Base-by-base conservation (phyloP, 1,140 invertebrate species). In the silkworm (Bombyx mori) region DNA sequence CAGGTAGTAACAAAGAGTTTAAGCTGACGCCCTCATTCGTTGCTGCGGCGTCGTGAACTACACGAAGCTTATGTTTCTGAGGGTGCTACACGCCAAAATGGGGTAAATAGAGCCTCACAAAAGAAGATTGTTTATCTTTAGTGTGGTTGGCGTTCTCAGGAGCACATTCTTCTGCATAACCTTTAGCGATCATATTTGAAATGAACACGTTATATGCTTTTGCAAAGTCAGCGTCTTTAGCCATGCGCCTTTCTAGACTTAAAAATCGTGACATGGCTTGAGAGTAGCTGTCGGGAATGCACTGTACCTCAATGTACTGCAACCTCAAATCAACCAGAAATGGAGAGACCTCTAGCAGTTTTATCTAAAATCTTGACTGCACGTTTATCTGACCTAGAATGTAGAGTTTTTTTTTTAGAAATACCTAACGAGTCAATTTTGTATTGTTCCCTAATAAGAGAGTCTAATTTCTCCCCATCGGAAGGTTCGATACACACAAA, bases 151-250 rank as follows among this genome's bases (percentile, higher is more conserved):
- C 12, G 12, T 18, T 18, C 12, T 8, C 55, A 46, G 57, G 55
- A 60, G 9, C 73, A 68, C 0, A 56, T 18, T 18, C 18, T 22
- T 52, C 12, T 6, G 50, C 18, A 22, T 52, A 52, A 6, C 18
- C 50, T 51, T 58, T 42, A 9, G 35, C 9, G 6, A 58, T 4
- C 47, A 54, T 46, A 5, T 3, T 9, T 10, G 54, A 1, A 10
- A 54, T 48, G 8, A 54, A 43, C 8, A 7, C 1, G 4, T 49
- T 42, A 54, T 54, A 59, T 4, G 9, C 1, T 4, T 59, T n/a
- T 1, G 52, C 52, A 44, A 46, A 59, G 18, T 1, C 10, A 18
- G 42, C 9, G 8, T 54, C 52, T 49, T 46, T 49, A 42, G 7
- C n/a, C 44, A 58, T 46, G 10, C 53, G 52, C 3, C 18, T 8